phyloP scores from a whole-genome alignment of 1,140 invertebrate genomes.

The Drosophila subpulchrella region DNA sequence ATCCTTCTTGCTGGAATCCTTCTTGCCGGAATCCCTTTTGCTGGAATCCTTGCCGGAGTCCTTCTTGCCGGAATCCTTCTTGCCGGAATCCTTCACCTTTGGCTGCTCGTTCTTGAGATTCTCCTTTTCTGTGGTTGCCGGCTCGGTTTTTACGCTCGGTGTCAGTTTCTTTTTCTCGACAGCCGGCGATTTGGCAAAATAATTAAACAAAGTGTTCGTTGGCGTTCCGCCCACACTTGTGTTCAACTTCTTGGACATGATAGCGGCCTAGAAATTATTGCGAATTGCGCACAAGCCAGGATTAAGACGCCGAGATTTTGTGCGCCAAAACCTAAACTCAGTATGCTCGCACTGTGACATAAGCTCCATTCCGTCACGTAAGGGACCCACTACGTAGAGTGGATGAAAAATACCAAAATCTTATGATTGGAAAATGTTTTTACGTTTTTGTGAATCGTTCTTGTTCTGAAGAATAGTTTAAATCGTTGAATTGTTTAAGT shows the following conservation, averaged over 20 bases:
- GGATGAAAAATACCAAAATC: background rate
- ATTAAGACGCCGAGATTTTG: constrained; percentile 57
- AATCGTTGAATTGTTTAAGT: no score
- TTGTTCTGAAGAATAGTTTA: no score
- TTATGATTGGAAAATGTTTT: no score
- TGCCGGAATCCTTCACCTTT: constrained; percentile 1
- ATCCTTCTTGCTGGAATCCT: no score
- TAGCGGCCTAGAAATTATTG: constrained; percentile 5
- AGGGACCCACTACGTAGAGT: background rate
- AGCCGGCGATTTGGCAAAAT: constrained; percentile 86
- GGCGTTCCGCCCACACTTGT: constrained; percentile 65
- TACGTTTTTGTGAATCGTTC: no score
- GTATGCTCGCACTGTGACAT: background rate
- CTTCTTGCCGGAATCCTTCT: background rate
- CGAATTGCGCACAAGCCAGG: constrained; percentile 6
- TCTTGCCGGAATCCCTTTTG: no score
- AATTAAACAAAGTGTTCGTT: constrained; percentile 87
- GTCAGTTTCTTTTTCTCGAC: constrained; percentile 84
- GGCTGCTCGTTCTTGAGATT: constrained; percentile 45
- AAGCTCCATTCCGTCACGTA: background rate
- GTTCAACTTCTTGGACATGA: constrained; percentile 78
- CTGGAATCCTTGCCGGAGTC: no score
- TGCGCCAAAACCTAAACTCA: constrained; percentile 54
- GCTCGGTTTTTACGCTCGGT: constrained; percentile 53
- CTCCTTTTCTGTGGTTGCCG: constrained; percentile 52